Conservation (phyloP, 2,888 invertebrate species). For the Campopleginae sp. region DNA sequence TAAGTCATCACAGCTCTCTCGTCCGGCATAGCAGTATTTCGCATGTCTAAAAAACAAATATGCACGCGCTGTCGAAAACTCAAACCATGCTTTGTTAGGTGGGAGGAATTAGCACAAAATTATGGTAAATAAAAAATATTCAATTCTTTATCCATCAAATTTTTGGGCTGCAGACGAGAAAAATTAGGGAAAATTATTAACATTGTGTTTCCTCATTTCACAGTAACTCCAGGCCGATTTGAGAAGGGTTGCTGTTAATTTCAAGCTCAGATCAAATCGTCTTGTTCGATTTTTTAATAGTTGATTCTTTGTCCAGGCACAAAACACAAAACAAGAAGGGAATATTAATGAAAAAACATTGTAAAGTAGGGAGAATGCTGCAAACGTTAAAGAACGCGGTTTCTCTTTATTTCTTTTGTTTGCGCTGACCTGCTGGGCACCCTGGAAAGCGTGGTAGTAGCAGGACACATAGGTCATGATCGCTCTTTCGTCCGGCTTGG, state of each 20-base stretch:
- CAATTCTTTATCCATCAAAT: not conserved
- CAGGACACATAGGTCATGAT: constrained; percentile 99
- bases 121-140: not conserved
- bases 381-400: constrained; percentile 40
- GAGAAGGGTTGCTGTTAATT: constrained; percentile 39
- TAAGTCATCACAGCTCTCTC: constrained; percentile 99
- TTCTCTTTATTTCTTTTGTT: constrained; percentile 44
- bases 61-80: constrained; percentile 79
- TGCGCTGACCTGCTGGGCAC: constrained; percentile 96
- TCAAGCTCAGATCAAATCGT: constrained; percentile 32
- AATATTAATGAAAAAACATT: constrained; percentile 21
- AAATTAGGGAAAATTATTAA: not conserved
- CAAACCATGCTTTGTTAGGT: constrained; percentile 83
- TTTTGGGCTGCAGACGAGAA: not conserved
- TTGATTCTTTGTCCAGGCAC: not conserved
- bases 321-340: not conserved
- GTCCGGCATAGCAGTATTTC: constrained; percentile 99
- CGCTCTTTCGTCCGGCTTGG: constrained; percentile 99
- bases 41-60: constrained; percentile 91
- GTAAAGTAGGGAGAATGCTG: constrained; percentile 39
- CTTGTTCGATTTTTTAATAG: constrained; percentile 6
- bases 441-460: constrained; percentile 99
- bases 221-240: not conserved
- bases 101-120: constrained; percentile 35
- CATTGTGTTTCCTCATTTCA: constrained; percentile 11